phyloP scores from a whole-genome alignment of 2,888 invertebrate species.

The Lasius platythorax region DNA sequence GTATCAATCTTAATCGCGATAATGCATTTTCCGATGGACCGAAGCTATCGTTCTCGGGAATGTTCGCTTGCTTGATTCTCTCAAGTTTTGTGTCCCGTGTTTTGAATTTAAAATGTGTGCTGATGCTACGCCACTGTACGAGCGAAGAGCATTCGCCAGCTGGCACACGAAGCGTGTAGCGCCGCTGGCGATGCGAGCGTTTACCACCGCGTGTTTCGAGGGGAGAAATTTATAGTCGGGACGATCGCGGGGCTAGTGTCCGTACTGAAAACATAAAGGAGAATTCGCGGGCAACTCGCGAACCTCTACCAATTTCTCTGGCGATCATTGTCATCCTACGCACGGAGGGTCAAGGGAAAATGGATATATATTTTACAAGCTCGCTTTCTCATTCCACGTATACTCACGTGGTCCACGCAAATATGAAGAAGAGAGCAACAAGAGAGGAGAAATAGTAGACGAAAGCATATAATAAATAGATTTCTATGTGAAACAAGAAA shows the following conservation, averaged over 20 bases:
- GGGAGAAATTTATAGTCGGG: slow-evolving; percentile 68
- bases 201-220: slow-evolving; percentile 51
- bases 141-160: slow-evolving; percentile 66
- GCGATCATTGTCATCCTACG: neutral
- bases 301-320: slow-evolving; percentile 13
- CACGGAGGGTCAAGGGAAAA: neutral
- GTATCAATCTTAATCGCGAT: neutral
- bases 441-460: neutral
- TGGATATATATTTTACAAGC: neutral
- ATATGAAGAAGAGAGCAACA: neutral
- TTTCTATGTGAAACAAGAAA: neutral
- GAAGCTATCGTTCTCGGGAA: neutral
- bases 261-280: slow-evolving; percentile 55
- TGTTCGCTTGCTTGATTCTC: neutral
- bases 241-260: slow-evolving; percentile 42
- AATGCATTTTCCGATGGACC: neutral
- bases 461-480: neutral
- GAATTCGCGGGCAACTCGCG: neutral
- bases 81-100: neutral
- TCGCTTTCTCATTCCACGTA: neutral
- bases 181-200: slow-evolving; percentile 68
- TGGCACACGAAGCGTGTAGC: slow-evolving; percentile 72
- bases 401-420: neutral
- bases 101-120: neutral
- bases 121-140: slow-evolving; percentile 27